Conservation (phyloP, 64 coral and sea anemone genomes). For the Orbicella faveolata region DNA sequence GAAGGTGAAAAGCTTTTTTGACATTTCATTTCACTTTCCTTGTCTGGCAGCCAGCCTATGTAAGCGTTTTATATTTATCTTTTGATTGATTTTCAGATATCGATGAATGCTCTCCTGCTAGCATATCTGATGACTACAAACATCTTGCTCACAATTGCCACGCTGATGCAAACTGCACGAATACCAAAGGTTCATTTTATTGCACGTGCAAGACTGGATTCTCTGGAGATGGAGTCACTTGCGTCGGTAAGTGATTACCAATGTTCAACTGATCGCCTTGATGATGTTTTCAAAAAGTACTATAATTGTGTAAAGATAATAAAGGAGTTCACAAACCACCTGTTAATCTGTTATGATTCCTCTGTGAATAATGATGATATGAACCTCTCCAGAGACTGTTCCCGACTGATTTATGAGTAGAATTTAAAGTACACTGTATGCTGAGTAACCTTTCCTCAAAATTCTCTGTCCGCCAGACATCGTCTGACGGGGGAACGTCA, state of each 20-base stretch:
- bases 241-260: constrained; percentile 43
- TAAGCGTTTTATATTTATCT: neutral
- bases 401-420: no score
- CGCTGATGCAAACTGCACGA: constrained; percentile 69
- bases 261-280: no score
- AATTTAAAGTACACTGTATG: no score
- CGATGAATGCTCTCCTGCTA: constrained; percentile 50
- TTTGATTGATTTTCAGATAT: constrained; percentile 49
- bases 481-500: no score
- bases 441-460: no score
- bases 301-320: no score
- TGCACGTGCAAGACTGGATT: constrained; percentile 78
- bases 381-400: no score
- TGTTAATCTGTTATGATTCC: neutral
- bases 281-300: no score
- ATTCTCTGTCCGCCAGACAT: no score
- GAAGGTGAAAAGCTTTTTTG: constrained; percentile 28
- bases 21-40: neutral
- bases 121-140: constrained; percentile 23
- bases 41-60: neutral
- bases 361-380: no score
- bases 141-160: constrained; percentile 70
- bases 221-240: constrained; percentile 73
- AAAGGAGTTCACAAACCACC: neutral
- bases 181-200: constrained; percentile 72